phyloP scores from a whole-genome alignment of 2,888 invertebrate species.

The Cephus spinipes region DNA sequence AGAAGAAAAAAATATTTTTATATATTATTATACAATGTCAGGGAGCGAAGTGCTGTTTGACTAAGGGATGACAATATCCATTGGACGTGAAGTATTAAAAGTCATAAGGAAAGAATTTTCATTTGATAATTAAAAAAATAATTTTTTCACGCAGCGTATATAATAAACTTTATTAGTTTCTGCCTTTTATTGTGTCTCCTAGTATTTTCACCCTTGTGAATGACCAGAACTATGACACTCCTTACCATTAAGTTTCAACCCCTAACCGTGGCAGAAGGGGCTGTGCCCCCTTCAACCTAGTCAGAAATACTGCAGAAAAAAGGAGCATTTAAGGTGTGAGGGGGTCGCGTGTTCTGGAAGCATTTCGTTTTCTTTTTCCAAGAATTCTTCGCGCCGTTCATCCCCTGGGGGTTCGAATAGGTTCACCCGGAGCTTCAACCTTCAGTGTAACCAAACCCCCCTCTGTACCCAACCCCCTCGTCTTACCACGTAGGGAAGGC shows the following conservation, averaged over 20 bases:
- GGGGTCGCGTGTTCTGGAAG: constrained; percentile 26
- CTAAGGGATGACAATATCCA: background rate
- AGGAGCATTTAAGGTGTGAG: background rate
- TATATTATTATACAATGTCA: background rate
- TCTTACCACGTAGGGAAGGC: background rate
- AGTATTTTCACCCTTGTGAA: background rate
- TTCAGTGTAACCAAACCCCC: background rate
- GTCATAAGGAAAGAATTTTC: background rate
- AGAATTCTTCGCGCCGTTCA: constrained; percentile 18
- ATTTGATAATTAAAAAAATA: background rate
- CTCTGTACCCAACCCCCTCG: no score
- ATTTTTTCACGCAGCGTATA: background rate
- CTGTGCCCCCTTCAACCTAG: background rate
- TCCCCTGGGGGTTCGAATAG: background rate
- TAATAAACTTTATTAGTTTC: background rate
- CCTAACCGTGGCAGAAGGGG: background rate
- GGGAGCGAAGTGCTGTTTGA: background rate
- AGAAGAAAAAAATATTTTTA: background rate
- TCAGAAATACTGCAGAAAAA: background rate
- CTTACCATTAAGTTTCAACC: background rate
- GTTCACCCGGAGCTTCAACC: background rate
- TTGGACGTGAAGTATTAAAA: background rate
- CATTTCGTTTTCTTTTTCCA: constrained; percentile 24
- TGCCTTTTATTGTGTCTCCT: background rate
- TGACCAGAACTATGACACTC: background rate